Evolutionary conservation across 2,797 vertebrate genomes (phyloP), one percentile per base, ranked within the genome.

Genomic region (Pangasius macronema): DNA sequence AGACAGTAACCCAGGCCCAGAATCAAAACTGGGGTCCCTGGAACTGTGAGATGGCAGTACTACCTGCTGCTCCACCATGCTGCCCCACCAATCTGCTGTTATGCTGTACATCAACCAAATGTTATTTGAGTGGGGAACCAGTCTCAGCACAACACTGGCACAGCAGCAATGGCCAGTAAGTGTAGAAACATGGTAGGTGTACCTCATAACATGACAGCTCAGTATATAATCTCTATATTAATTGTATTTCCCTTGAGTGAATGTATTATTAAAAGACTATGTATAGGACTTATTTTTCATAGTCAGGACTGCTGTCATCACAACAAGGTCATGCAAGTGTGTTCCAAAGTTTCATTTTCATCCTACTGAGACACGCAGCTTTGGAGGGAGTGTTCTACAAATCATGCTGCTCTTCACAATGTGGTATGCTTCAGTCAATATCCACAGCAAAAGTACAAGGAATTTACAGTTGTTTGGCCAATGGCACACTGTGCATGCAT

Each of bases 271-370:
- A 61, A 79, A n/a, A 49, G 10, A 51, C 24, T 49, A 42, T 42
- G 42, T 42, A 42, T 6, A 42, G 42, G 36, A 42, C 5, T 75
- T 14, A 14, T 57, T 79, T 33, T 55, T 79, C 30, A 55, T 24
- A 57, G 30, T 13, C 30, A 82, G 24, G 51, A 57, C 51, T 83
- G 81, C 8, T 67, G n/a, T 67, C 59, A 70, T 84, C 70, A 39
- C 33, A 76, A 75, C 33, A 89, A 89, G 70, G 55, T 91, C 57
- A 63, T 88, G 61, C 63, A 80, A 42, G 83, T 53, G 33, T 67
- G 76, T 80, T 18, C 84, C 77, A 10, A 61, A 75, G 55, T 24
- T 72, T 79, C 68, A 82, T 89, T 87, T 84, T 88, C 22, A 88
- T 89, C 88, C 46, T 5, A 51, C 46, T 83, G 59, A 67, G 61